phyloP scores from a whole-genome alignment of 2,888 invertebrate genomes.

The Minunthozetes semirufus region DNA sequence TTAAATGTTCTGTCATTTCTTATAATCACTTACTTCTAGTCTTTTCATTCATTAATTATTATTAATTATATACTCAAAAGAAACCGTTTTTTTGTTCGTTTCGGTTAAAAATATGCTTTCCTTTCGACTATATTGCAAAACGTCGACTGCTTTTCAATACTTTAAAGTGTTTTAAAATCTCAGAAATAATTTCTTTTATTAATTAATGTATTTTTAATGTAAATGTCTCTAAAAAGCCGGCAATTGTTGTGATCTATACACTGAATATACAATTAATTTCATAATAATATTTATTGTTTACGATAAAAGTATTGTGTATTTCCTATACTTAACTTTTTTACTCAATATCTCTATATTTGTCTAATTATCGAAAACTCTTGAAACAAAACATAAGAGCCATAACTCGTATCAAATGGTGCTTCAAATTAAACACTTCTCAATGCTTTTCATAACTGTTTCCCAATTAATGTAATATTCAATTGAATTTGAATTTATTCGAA shows the following conservation, averaged over 20 bases:
- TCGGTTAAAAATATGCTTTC: not conserved
- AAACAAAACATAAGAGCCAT: not conserved
- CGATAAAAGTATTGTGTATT: not conserved
- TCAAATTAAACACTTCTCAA: not conserved
- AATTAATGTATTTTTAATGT: conserved; percentile 18
- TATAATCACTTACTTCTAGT: conserved; percentile 20
- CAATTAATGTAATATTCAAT: conserved; percentile 16
- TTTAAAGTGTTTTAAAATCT: not conserved
- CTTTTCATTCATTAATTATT: not conserved
- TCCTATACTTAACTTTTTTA: not conserved
- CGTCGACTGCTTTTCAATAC: not conserved
- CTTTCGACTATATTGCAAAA: not conserved
- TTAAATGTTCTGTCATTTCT: not conserved
- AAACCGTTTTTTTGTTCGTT: not conserved
- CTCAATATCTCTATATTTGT: not conserved
- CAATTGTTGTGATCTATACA: conserved; percentile 29
- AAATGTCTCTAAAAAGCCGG: conserved; percentile 13
- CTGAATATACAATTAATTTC: conserved; percentile 4
- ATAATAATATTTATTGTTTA: not conserved
- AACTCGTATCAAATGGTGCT: conserved; percentile 13
- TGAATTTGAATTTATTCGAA: conserved; percentile 24
- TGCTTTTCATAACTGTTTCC: not conserved
- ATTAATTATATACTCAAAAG: conserved; percentile 15
- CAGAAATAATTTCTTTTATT: not conserved
- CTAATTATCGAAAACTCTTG: not conserved